phyloP scores from a whole-genome alignment of 2,113 vertebrate species.

The Boulengerochromis microlepis region DNA sequence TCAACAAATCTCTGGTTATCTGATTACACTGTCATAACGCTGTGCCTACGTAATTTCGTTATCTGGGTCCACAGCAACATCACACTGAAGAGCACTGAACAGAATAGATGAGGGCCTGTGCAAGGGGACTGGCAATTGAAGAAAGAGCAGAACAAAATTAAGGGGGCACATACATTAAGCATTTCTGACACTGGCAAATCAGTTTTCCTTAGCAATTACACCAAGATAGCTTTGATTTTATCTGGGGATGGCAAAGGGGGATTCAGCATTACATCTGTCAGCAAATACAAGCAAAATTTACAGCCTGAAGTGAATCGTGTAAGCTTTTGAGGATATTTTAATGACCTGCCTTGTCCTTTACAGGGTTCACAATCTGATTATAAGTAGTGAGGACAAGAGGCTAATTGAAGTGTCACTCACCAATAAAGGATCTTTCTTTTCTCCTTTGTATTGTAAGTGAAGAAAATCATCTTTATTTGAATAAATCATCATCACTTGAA shows the following conservation, averaged over 20 bases:
- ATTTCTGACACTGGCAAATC: constrained; percentile 47
- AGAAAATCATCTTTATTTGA: constrained; percentile 50
- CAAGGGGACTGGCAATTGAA: constrained; percentile 20
- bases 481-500: constrained; percentile 48
- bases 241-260: neutral
- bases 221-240: constrained; percentile 50
- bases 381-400: constrained; percentile 55
- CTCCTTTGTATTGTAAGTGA: constrained; percentile 18
- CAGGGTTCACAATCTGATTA: constrained; percentile 68
- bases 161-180: constrained; percentile 37
- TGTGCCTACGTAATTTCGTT: constrained; percentile 1
- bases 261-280: constrained; percentile 22
- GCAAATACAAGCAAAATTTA: constrained; percentile 40
- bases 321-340: constrained; percentile 59
- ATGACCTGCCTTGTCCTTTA: constrained; percentile 63
- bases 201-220: constrained; percentile 56
- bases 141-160: constrained; percentile 42
- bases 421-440: constrained; percentile 34
- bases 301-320: constrained; percentile 43
- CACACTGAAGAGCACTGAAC: constrained; percentile 8
- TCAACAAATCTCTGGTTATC: neutral
- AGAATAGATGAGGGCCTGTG: constrained; percentile 19
- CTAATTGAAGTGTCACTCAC: constrained; percentile 77
- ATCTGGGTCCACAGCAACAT: constrained; percentile 6
- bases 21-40: constrained; percentile 33